Conservation (phyloP, 2,888 invertebrate genomes). For the Nemapogon koenigi region DNA sequence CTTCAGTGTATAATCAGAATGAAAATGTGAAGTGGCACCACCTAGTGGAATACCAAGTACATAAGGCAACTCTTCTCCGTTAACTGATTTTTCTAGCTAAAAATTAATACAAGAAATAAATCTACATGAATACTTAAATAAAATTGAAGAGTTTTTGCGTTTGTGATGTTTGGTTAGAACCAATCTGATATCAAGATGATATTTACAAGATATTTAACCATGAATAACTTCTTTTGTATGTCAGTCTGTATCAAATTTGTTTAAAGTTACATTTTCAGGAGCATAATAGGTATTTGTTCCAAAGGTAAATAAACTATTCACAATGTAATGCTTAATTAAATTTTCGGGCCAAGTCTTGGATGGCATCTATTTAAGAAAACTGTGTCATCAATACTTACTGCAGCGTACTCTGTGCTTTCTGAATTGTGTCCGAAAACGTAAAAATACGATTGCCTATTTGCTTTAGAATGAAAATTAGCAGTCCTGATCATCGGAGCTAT, state of each 20-base stretch:
- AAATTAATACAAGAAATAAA: conserved; percentile 14
- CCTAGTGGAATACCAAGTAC: conserved; percentile 86
- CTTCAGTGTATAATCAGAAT: conserved; percentile 74
- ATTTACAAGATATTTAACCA: too few species aligned
- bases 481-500: conserved; percentile 82
- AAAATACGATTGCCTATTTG: conserved; percentile 82
- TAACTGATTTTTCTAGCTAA: conserved; percentile 76
- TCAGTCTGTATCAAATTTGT: too few species aligned
- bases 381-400: conserved; percentile 74
- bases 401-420: conserved; percentile 76
- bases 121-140: not conserved
- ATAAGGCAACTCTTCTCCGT: conserved; percentile 88
- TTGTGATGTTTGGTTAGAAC: too few species aligned
- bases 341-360: too few species aligned
- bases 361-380: too few species aligned
- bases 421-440: conserved; percentile 90
- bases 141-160: too few species aligned
- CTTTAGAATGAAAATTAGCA: conserved; percentile 76
- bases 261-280: too few species aligned
- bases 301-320: too few species aligned
- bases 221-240: too few species aligned
- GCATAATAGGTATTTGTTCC: too few species aligned
- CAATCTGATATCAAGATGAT: too few species aligned
- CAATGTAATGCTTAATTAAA: too few species aligned
- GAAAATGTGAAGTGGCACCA: conserved; percentile 71